Evolutionary conservation across 2,888 invertebrate genomes (phyloP).

Genomic region (Heteromurus nitidus): DNA sequence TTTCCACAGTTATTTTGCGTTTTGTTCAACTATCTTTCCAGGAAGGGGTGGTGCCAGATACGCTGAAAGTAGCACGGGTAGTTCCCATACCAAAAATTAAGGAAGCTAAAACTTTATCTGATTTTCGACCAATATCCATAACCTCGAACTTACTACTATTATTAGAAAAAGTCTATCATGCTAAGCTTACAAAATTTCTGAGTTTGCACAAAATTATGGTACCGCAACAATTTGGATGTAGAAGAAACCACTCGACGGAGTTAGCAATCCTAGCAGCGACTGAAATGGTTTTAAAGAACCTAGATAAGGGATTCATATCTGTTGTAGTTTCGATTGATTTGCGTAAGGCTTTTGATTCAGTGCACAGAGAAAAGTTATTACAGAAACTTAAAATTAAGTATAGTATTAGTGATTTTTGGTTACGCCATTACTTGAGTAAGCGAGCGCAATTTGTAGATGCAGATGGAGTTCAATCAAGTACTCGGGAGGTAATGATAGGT

Average conservation of each 20-base stretch:
- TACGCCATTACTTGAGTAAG: conserved; percentile 23
- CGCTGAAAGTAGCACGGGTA: conserved; percentile 22
- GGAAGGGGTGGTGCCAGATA: conserved; percentile 10
- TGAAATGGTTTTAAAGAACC: conserved; percentile 15
- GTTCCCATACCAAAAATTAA: conserved; percentile 29
- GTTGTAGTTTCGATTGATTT: conserved; percentile 29
- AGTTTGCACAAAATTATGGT: not conserved
- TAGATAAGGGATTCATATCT: conserved; percentile 25
- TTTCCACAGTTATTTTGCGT: not conserved
- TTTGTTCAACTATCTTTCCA: not conserved
- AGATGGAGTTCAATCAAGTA: conserved; percentile 7
- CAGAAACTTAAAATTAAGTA: conserved; percentile 8
- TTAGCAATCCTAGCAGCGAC: conserved; percentile 31
- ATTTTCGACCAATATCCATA: conserved; percentile 41
- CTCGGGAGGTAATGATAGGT: conserved; percentile 2
- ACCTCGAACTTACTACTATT: conserved; percentile 28
- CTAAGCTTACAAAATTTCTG: conserved; percentile 6
- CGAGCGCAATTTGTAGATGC: conserved; percentile 38
- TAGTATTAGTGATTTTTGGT: conserved; percentile 41
- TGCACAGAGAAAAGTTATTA: conserved; percentile 23
- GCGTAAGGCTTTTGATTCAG: conserved; percentile 39
- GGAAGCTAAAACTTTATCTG: not conserved
- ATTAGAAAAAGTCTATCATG: conserved; percentile 32
- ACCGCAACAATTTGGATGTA: conserved; percentile 37
- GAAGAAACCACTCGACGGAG: conserved; percentile 43